phyloP scores from a whole-genome alignment of 2,888 invertebrate genomes.

The Phytoseiulus persimilis region DNA sequence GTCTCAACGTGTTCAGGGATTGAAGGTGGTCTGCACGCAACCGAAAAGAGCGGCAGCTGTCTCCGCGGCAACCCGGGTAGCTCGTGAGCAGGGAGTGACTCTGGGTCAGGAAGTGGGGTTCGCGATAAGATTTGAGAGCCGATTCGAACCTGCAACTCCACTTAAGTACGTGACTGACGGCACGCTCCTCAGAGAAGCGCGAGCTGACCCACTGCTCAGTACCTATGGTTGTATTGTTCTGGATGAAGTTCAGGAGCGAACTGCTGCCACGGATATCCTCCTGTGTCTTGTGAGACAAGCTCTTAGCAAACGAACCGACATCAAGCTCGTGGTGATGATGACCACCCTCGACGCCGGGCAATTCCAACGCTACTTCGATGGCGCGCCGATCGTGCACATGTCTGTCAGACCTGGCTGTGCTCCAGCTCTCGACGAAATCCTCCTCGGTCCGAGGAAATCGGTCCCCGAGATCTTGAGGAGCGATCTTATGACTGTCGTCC shows the following conservation, averaged over 20 bases:
- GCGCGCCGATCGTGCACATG: too few relatives aligned
- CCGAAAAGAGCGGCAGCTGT: not conserved
- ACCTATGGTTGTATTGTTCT: not conserved
- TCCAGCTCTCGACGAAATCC: too few relatives aligned
- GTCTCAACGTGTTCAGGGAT: not conserved
- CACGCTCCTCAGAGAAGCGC: not conserved
- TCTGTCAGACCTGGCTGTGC: too few relatives aligned
- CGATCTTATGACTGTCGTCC: too few relatives aligned
- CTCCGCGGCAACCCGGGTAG: not conserved
- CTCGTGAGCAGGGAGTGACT: not conserved
- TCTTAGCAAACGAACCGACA: not conserved
- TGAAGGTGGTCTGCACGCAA: not conserved
- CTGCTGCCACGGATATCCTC: not conserved
- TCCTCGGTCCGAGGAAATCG: too few relatives aligned
- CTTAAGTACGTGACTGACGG: not conserved
- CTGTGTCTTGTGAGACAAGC: not conserved
- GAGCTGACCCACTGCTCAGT: not conserved
- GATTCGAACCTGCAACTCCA: not conserved
- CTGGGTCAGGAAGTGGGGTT: not conserved
- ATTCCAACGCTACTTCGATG: too few relatives aligned
- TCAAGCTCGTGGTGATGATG: not conserved
- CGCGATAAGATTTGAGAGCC: not conserved
- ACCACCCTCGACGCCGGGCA: conserved; percentile 43
- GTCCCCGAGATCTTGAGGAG: too few relatives aligned
- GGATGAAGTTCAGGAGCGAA: not conserved